Base-by-base conservation (phyloP, 2,888 invertebrate species). In the Tholera decimalis region DNA sequence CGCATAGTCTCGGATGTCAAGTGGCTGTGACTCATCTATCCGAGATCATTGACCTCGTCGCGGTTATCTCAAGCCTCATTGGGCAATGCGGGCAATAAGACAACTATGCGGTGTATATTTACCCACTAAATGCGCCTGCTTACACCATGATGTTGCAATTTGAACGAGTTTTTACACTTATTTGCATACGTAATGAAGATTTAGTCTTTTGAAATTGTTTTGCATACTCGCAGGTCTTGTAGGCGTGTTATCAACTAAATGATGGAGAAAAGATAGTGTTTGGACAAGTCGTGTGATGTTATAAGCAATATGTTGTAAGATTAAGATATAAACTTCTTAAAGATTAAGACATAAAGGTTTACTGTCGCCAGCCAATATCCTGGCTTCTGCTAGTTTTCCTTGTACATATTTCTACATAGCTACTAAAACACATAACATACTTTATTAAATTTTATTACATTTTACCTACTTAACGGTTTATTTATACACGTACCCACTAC, bases 21-120 rank as follows among this genome's bases (percentile, higher is more conserved):
- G 80, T 80, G 59, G 65, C 73, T 75, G 74, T 90, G 89, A 91
- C 83, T 89, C 91, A 90, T 90, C 88, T 79, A 83, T 70, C 57
- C 73, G 82, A 84, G 85, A 86, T 87, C 85, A 83, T 86, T 88
- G 81, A 88, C 85, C 86, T 80, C 77, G 22, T 11, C 15, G 54
- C 50, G 67, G 68, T 74, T 78, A 79, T 76, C 79, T 74, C 60
- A 64, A 64, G 57, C 72, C 80, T 77, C 80, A 84, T 84, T 83
- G 61, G 70, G 70, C 66, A 70, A 73, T 76, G 46, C 70, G 69
- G 46, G 39, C 41, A 58, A 43, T 68, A 37, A 46, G 35, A 43
- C 79, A 67, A 58, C 81, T 81, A 82, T 24, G 15, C 7, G 18
- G 11, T 28, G 22, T 50, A 24, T 63, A 70, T 26, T 58, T 58